Base-by-base conservation (phyloP, 2,797 vertebrate species). In the Antrozous pallidus region DNA sequence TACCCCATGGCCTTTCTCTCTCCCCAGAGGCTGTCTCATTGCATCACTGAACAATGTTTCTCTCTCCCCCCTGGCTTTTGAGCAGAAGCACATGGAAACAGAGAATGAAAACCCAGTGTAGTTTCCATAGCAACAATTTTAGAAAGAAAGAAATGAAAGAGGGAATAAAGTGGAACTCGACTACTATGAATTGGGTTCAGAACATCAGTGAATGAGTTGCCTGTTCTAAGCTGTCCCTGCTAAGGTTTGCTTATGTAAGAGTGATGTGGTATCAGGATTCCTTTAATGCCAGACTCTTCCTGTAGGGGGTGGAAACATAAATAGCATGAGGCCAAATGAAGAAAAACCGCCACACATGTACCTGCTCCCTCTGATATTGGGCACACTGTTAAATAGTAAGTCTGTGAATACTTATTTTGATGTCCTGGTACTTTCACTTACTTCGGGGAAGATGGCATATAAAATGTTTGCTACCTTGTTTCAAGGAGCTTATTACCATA, bases 121-220 rank as follows among this genome's bases (percentile, higher is more conserved):
- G 98, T 98, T 98, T 98, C 98, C 97, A 98, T 98, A 97, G 97
- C 96, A 98, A 98, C 98, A 1, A 93, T 97, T 92, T 97, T 71
- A 95, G 97, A 98, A 96, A 96, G 56, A 84, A 75, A 92, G 38
- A 67, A 92, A 91, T 36, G 22, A 75, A 83, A 89, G 36, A 58
- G 69, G 33, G 45, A 89, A 95, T 86, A 86, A 95, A 85, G 69
- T 92, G 86, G 71, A 96, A 83, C 36, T 61, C 92, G 70, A 69
- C 92, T 70, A 70, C 42, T 93, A 82, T 96, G 94, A 97, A 97
- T 97, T 97, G 83, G 61, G 80, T 95, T 97, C 97, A 8, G 65
- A 90, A 93, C 71, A 93, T 91, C 86, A 90, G 79, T 96, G 97
- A 97, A 97, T 97, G 96, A 96, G 93, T 91, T 97, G 51, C 56